Evolutionary conservation across 2,113 vertebrate genomes (phyloP).

Genomic region (Procavia capensis): DNA sequence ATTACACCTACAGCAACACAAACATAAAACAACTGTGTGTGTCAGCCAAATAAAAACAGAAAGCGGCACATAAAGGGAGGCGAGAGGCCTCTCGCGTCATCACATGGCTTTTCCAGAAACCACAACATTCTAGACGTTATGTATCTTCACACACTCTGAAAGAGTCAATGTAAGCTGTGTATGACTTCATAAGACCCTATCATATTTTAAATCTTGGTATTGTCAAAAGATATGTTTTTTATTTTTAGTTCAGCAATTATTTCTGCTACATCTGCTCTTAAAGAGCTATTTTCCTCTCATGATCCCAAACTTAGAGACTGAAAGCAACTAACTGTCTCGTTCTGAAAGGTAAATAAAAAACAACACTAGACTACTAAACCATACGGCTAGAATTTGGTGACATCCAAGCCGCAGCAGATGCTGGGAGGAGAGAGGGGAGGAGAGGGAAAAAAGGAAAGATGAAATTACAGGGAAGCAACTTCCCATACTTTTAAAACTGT

Average conservation of each 20-base stretch:
- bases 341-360: constrained; percentile 52
- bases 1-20: constrained; percentile 68
- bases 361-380: not conserved
- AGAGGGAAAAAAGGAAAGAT: not conserved
- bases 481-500: not conserved
- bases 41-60: constrained; percentile 50
- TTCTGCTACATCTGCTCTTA: constrained; percentile 38
- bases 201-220: not conserved
- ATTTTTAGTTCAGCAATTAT: not conserved
- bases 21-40: constrained; percentile 62
- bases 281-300: not conserved
- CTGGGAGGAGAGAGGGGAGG: not conserved
- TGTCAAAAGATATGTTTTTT: not conserved
- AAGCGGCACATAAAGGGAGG: not conserved
- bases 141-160: not conserved
- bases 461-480: not conserved
- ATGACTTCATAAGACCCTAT: not conserved
- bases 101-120: constrained; percentile 14
- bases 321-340: constrained; percentile 11
- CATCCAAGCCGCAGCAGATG: constrained; percentile 25
- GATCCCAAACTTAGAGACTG: not conserved
- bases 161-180: not conserved
- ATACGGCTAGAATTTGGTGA: not conserved
- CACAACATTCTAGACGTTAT: not conserved
- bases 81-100: not conserved